Base-by-base conservation (phyloP, 2,888 invertebrate species). In the Lasioglossum calceatum region DNA sequence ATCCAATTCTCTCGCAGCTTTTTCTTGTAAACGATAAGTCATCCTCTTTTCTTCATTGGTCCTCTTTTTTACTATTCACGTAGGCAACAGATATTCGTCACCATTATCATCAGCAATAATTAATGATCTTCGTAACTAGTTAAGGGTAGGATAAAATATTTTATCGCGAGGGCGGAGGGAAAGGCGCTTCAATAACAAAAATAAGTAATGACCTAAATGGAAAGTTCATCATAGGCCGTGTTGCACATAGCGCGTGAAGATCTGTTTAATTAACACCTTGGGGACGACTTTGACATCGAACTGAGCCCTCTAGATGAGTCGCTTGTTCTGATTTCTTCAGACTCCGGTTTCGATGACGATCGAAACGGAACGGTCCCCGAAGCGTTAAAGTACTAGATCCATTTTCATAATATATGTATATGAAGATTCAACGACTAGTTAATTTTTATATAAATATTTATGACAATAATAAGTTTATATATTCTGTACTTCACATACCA, bases 401-500 rank as follows among this genome's bases (percentile, higher is more conserved):
- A 58, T n/a, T 58, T 10, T 58, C 58, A 58, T 58, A 58, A 58
- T 58, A 44, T 36, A 47, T 85, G 39, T 44, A 64, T 58, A 58
- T 70, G 47, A n/a, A 70, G 23, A 42, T 61, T 58, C 67, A n/a
- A n/a, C 54, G n/a, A 44, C 36, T n/a, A 42, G 27, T 42, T 58
- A 42, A 54, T 83, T 76, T 76, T 44, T 82, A 16, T 54, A 75
- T 42, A 82, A 74, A 54, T 85, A 75, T 71, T 76, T 73, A 77
- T 73, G 58, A 61, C 39, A 71, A n/a, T 76, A 44, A 54, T 78
- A 73, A 79, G 64, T 84, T 84, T 79, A 77, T 71, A 76, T 73
- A 80, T 77, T 77, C 58, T 74, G 81, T 79, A 81, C 77, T 88
- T 88, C 88, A 85, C 88, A 92, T 93, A 91, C 88, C 87, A 85